Evolutionary conservation across 92 coral and sea anemone genomes (phyloP).

Genomic region (Epizoanthus scotinus): DNA sequence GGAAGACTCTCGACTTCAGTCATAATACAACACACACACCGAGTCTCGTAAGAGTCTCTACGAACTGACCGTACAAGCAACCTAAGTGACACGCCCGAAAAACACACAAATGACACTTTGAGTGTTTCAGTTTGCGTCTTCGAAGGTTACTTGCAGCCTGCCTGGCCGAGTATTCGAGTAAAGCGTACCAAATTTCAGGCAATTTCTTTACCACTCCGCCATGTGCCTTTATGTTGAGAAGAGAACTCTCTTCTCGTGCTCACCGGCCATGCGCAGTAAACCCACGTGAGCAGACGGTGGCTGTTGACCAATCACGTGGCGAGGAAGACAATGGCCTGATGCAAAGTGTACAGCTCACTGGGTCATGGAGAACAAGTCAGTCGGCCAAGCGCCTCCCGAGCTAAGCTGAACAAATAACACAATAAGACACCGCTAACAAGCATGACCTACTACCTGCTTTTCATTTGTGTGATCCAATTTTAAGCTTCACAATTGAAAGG

Average conservation of each 20-base stretch:
- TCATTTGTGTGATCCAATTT: background rate
- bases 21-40: conserved; percentile 88
- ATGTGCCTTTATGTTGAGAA: conserved; percentile 84
- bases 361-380: background rate
- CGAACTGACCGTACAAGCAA: conserved; percentile 84
- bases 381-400: conserved; percentile 10
- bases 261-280: conserved; percentile 29
- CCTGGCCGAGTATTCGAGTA: conserved; percentile 60
- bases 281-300: conserved; percentile 33
- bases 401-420: conserved; percentile 34
- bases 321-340: conserved; percentile 22
- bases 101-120: conserved; percentile 71
- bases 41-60: conserved; percentile 65
- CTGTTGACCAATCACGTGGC: conserved; percentile 23
- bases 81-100: conserved; percentile 94
- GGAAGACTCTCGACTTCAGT: conserved; percentile 93
- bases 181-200: conserved; percentile 64
- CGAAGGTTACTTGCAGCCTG: conserved; percentile 91
- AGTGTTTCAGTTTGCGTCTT: conserved; percentile 95
- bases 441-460: conserved; percentile 32
- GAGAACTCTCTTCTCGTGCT: conserved; percentile 49
- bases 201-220: conserved; percentile 87
- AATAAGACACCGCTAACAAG: conserved; percentile 26
- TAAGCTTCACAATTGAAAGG: background rate
- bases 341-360: conserved; percentile 40